A percentile compares a stretch with the other conserved stretches of the same genome.
phyloP scores from a whole-genome alignment of 2,888 invertebrate genomes.

The Lasiommata megera region DNA sequence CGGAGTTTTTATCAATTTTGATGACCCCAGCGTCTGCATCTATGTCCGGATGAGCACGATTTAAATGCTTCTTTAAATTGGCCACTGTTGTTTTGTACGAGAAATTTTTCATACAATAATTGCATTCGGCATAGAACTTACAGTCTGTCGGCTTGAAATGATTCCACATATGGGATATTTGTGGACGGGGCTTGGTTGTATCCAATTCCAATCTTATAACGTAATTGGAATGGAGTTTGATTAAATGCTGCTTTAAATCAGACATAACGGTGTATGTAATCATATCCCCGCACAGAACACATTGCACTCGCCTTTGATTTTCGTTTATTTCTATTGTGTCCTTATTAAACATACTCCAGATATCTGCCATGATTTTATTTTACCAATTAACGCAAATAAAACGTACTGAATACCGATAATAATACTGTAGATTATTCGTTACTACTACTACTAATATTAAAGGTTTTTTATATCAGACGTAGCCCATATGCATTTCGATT shows the following conservation, averaged over 20 bases:
- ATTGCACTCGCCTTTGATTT: not conserved
- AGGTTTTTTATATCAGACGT: too few species aligned
- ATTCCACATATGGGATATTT: not conserved
- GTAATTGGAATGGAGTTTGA: not conserved
- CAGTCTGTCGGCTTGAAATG: not conserved
- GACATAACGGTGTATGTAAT: not conserved
- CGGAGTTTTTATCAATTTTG: not conserved
- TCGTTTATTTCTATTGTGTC: not conserved
- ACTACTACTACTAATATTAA: not conserved
- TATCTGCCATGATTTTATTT: not conserved
- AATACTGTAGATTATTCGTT: not conserved
- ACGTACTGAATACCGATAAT: not conserved
- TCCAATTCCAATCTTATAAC: not conserved
- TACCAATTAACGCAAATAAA: not conserved
- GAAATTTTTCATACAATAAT: not conserved
- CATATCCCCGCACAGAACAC: not conserved
- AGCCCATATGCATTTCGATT: too few species aligned
- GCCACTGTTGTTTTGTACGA: not conserved
- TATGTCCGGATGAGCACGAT: not conserved
- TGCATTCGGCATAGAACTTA: not conserved
- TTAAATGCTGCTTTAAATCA: not conserved
- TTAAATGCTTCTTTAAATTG: slow-evolving; percentile 1
- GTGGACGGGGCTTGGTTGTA: not conserved
- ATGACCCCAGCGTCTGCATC: not conserved
- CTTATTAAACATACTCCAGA: not conserved